Evolutionary conservation across 2,113 vertebrate species (phyloP).

Genomic region (Trogon surrucura): DNA sequence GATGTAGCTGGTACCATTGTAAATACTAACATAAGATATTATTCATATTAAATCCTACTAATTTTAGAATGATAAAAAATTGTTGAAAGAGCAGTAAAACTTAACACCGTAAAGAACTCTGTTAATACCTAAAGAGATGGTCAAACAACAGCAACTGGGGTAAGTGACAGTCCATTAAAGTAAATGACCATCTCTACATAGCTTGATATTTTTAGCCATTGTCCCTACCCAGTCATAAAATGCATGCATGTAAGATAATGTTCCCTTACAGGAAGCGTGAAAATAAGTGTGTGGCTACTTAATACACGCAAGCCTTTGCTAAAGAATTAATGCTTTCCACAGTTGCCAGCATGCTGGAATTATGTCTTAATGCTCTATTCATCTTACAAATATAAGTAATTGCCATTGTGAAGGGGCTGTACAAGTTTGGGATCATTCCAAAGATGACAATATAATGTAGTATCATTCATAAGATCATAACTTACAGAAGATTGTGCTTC

Average conservation of each 20-base stretch:
- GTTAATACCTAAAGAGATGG: neutral
- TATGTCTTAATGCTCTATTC: neutral
- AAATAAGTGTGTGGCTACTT: neutral
- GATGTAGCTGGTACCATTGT: neutral
- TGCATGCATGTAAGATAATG: neutral
- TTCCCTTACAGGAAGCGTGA: neutral
- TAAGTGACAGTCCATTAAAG: neutral
- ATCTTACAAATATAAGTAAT: neutral
- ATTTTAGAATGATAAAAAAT: neutral
- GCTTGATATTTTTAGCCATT: neutral
- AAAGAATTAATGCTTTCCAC: neutral
- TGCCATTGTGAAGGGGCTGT: neutral
- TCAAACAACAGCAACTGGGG: neutral
- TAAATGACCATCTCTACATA: neutral
- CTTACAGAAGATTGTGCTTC: neutral
- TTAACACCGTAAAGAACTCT: neutral
- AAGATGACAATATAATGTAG: neutral
- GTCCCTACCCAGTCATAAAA: neutral
- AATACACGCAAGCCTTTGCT: neutral
- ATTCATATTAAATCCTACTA: neutral
- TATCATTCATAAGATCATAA: neutral
- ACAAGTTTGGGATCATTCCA: neutral
- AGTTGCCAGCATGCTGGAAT: neutral
- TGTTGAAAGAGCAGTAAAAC: neutral
- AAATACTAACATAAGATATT: neutral